phyloP scores from a whole-genome alignment of 2,888 invertebrate genomes.

The Urechis unicinctus region DNA sequence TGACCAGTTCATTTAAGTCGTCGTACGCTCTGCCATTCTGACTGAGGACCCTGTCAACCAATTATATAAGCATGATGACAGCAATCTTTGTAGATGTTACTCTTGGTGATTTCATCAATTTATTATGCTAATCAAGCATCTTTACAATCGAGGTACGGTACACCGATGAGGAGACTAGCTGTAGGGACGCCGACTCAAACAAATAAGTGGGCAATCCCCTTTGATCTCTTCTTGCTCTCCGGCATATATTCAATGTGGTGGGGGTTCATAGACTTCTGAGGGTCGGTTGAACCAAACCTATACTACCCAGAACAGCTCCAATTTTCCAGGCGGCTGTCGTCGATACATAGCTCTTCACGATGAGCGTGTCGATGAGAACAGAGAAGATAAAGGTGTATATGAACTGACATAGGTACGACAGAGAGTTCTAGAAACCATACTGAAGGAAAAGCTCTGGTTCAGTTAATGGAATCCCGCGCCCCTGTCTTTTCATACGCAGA shows the following conservation, averaged over 20 bases:
- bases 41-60: too few species aligned
- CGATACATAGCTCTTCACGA: constrained; percentile 1
- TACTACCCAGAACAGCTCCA: constrained; percentile 7
- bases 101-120: too few species aligned
- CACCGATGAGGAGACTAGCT: constrained; percentile 6
- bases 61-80: too few species aligned
- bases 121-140: too few species aligned
- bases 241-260: too few species aligned
- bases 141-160: constrained; percentile 9
- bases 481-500: too few species aligned
- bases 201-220: neutral
- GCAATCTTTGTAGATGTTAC: too few species aligned
- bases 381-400: neutral
- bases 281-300: too few species aligned
- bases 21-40: too few species aligned
- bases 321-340: constrained; percentile 6
- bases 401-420: constrained; percentile 2
- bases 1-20: too few species aligned
- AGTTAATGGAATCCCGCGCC: neutral
- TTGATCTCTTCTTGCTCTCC: too few species aligned
- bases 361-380: constrained; percentile 3
- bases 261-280: too few species aligned
- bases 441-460: neutral
- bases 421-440: constrained; percentile 1
- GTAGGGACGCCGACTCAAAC: constrained; percentile 9